Base-by-base conservation (phyloP, 2,113 vertebrate species). In the Tachuris rubrigastra region DNA sequence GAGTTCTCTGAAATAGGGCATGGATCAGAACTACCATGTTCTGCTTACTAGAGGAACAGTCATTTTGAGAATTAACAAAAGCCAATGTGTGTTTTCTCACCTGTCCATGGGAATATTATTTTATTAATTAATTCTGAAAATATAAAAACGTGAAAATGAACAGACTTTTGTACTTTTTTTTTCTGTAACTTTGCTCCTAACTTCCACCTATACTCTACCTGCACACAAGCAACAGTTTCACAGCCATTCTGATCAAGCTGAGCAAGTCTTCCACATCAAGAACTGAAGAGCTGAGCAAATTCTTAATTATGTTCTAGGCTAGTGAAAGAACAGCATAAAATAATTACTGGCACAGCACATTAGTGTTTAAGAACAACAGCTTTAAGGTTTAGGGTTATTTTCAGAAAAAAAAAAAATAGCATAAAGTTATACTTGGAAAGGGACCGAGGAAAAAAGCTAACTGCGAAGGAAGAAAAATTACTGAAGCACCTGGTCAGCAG, bases 1-100 rank as follows among this genome's bases (percentile, higher is more conserved):
- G 66, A 87, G 66, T 66, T 75, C 91, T 82, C 67, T 73, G 87
- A 95, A 96, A 95, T 35, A 96, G 84, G 87, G 44, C 87, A 95
- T 9, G 69, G 84, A 89, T 91, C 52, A 41, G 39, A 84, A 81
- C 55, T 89, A 93, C 56, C 0, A 0, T 74, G 72, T 78, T 79
- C 47, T 79, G 12, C 37, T 58, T 79, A 92, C 37, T 69, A 75
- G 37, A 49, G 87, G 69, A 97, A 47, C 56, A 89, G 39, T 52
- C 3, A 82, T 91, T 90, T 82, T 87, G 86, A 77, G 41, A 25
- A 39, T 46, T 90, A 88, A 83, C 3, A 8, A 91, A 92, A 89
- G 60, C 31, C 35, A 77, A 9, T 16, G 31, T 8, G 27, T 11
- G 6, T 13, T 76, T 87, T 93, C 92, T 93, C 44, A 75, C n/a